Base-by-base conservation (phyloP, 2,888 invertebrate genomes). In the Dione vanillae region DNA sequence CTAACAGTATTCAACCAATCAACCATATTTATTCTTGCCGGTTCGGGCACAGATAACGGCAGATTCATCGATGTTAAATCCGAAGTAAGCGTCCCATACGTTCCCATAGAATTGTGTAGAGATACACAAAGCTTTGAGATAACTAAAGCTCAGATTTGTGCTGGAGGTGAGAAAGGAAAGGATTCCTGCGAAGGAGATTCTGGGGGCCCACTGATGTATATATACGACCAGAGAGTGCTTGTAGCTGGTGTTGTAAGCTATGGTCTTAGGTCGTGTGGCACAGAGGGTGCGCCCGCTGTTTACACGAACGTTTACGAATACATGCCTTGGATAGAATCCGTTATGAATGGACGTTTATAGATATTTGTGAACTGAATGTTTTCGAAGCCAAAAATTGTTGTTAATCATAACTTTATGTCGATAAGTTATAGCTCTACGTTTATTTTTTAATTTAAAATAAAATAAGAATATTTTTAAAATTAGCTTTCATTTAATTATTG, bases 171-270 rank as follows among this genome's bases (percentile, higher is more conserved):
- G 2, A 81, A 80, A 12, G 90, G 90, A 7, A 91, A 92, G 70
- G 96, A 96, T 80, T 94, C 96, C 0, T 96, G 96, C 76, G 83
- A 87, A 0, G 96, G 96, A 0, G 96, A 96, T 78, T 95, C 95
- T 19, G 96, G 96, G 0, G 96, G 96, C 0, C 96, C 96, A 0
- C 86, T 96, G 10, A 86, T 92, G 83, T 87, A 85, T 52, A 74
- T 71, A 43, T 11, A 61, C 1, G 20, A 71, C 1, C 62, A 71
- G 1, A 58, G 14, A 7, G 76, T 59, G 45, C 37, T 68, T 11
- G 70, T 40, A 0, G 67, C 77, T 0, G 80, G 80, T 2, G 43
- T 80, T 0, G 75, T 79, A 3, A 78, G 78, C 47, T 75, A 54
- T 27, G 80, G 80, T 0, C 11, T 43, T 0, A 51, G 2, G 2